These are phyloP conservation scores for Australoheros facetus DNA, from an alignment of 2,797 vertebrate genomes.

Conservation along the genomic window DNA sequence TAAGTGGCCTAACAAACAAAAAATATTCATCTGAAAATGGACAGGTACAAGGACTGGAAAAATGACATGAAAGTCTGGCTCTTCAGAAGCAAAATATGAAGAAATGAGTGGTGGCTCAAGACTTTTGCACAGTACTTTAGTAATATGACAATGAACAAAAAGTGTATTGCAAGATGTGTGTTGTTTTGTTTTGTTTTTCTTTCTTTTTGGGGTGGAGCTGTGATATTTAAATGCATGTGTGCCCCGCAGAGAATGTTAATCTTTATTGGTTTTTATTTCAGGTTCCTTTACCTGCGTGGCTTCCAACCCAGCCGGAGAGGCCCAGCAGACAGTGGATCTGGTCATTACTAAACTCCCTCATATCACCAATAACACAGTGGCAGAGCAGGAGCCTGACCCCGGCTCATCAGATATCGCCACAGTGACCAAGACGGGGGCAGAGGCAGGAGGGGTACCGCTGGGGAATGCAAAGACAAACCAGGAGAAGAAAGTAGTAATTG, in stretches of 20 bases:
- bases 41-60: too few species aligned
- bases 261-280: constrained; percentile 38
- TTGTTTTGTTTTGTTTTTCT: too few species aligned
- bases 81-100: too few species aligned
- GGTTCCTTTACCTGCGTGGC: constrained; percentile 97
- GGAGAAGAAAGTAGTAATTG: constrained; percentile 93
- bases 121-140: too few species aligned
- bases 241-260: background rate
- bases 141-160: too few species aligned
- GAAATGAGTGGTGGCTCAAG: too few species aligned
- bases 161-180: too few species aligned
- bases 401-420: constrained; percentile 98
- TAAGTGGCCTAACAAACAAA: too few species aligned
- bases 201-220: too few species aligned
- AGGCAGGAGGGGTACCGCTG: constrained; percentile 78
- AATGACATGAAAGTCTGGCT: too few species aligned
- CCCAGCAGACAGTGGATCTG: constrained; percentile 91
- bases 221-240: background rate
- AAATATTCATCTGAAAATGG: too few species aligned
- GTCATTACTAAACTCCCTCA: constrained; percentile 96
- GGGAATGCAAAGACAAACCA: constrained; percentile 89
- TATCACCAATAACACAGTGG: constrained; percentile 90
- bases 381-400: constrained; percentile 91
- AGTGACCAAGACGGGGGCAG: constrained; percentile 91
- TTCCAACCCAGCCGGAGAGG: constrained; percentile 96